phyloP scores from a whole-genome alignment of 2,797 vertebrate species.

The Numenius phaeopus region DNA sequence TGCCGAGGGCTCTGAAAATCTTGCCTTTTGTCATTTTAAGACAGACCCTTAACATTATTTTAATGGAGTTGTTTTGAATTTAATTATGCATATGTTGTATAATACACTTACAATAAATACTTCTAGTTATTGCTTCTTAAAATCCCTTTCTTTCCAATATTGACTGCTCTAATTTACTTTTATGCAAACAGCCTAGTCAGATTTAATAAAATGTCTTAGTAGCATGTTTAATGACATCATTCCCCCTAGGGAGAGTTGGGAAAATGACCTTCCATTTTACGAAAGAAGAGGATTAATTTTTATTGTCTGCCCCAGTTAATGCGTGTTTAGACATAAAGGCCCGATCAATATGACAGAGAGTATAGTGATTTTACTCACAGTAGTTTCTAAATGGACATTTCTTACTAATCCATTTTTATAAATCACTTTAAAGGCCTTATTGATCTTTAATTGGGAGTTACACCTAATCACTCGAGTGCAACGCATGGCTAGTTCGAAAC shows the following conservation, averaged over 20 bases:
- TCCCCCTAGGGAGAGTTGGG: slow-evolving; percentile 76
- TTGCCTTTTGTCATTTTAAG: neutral
- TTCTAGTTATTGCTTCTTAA: slow-evolving; percentile 34
- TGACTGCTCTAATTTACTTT: slow-evolving; percentile 62
- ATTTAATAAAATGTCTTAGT: slow-evolving; percentile 76
- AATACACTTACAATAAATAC: slow-evolving; percentile 37
- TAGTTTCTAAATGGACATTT: slow-evolving; percentile 73
- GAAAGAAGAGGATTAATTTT: slow-evolving; percentile 76
- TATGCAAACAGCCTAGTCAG: slow-evolving; percentile 72
- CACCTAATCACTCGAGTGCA: slow-evolving; percentile 75
- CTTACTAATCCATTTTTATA: slow-evolving; percentile 84
- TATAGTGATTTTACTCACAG: slow-evolving; percentile 68
- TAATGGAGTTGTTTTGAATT: slow-evolving; percentile 64
- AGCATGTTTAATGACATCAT: slow-evolving; percentile 78
- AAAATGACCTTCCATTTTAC: slow-evolving; percentile 80
- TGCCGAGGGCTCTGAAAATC: neutral
- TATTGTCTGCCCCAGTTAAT: slow-evolving; percentile 77
- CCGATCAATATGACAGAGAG: slow-evolving; percentile 69
- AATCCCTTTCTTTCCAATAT: slow-evolving; percentile 62
- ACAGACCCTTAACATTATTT: slow-evolving; percentile 39
- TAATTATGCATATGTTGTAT: slow-evolving; percentile 57
- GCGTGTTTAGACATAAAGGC: slow-evolving; percentile 75
- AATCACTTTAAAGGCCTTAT: slow-evolving; percentile 85
- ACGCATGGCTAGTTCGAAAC: slow-evolving; percentile 1
- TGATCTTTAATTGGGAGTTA: slow-evolving; percentile 86